These are phyloP conservation scores for Zelleria hepariella DNA, from an alignment of 2,888 invertebrate genomes.

Conservation along the genomic window DNA sequence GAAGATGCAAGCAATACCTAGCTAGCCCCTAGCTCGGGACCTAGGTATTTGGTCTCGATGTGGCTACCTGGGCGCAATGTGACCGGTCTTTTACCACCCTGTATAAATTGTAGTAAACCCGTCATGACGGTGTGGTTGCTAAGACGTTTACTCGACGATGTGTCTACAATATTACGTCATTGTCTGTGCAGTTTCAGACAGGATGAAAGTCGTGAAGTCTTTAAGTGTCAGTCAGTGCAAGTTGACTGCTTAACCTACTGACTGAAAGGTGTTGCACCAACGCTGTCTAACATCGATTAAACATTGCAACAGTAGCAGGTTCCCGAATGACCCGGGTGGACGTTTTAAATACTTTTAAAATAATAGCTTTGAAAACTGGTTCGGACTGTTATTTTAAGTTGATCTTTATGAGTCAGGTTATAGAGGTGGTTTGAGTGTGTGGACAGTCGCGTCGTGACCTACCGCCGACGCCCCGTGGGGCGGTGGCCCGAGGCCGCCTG, in stretches of 20 bases:
- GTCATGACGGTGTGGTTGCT: background rate
- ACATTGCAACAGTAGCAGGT: slow-evolving; percentile 4
- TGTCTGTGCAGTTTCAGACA: background rate
- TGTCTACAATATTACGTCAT: background rate
- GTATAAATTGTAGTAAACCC: background rate
- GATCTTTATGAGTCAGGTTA: background rate
- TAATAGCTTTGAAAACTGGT: background rate
- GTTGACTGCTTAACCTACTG: background rate
- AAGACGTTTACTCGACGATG: background rate
- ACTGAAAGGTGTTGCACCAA: background rate
- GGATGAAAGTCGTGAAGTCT: background rate
- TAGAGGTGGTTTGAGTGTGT: slow-evolving; percentile 13
- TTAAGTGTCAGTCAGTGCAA: too few species aligned
- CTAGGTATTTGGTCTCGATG: too few species aligned
- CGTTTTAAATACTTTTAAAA: background rate
- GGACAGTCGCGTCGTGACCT: slow-evolving; percentile 34
- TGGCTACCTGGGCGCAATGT: too few species aligned
- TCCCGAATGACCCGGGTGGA: background rate
- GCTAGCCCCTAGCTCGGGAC: too few species aligned
- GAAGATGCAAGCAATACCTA: too few species aligned
- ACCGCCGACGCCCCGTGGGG: slow-evolving; percentile 17
- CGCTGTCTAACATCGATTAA: background rate
- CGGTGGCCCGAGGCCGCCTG: background rate
- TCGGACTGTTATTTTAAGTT: background rate
- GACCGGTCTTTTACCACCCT: too few species aligned